Evolutionary conservation across 2,888 invertebrate genomes (phyloP).

Genomic region (Spilarctia lutea): DNA sequence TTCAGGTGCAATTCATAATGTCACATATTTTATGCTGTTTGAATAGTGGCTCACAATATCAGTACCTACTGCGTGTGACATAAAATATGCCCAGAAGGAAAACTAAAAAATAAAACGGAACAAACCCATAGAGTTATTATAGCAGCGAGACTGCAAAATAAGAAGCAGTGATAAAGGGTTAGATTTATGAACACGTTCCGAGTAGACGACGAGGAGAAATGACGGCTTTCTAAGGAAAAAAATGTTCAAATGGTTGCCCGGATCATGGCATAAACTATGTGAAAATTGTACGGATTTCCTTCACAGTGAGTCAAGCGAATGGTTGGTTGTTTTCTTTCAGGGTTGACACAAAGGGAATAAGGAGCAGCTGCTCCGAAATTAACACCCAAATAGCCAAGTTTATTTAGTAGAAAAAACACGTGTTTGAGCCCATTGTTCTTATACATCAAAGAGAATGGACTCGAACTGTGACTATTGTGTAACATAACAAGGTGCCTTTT

Average conservation of each 20-base stretch:
- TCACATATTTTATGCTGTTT: neutral
- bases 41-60: constrained; percentile 22
- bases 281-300: constrained; percentile 55
- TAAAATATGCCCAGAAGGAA: constrained; percentile 29
- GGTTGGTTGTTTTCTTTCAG: constrained; percentile 51
- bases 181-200: constrained; percentile 68
- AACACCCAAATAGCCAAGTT: constrained; percentile 41
- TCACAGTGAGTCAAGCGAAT: constrained; percentile 50
- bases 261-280: constrained; percentile 54
- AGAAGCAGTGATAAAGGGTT: constrained; percentile 73
- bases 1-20: neutral
- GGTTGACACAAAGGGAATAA: constrained; percentile 49
- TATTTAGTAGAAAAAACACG: constrained; percentile 41
- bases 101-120: constrained; percentile 55
- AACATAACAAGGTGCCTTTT: neutral
- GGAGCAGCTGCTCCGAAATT: constrained; percentile 47
- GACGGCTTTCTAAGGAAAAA: constrained; percentile 51
- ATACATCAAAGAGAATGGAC: constrained; percentile 10
- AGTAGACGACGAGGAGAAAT: constrained; percentile 66
- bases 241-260: constrained; percentile 44
- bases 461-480: neutral
- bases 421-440: constrained; percentile 32
- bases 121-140: constrained; percentile 72
- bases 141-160: constrained; percentile 63
- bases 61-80: constrained; percentile 11